Percentiles rank a stretch among this genome's conserved stretches.
phyloP scores from a whole-genome alignment of 2,797 vertebrate genomes.

The Bradypodion ventrale region DNA sequence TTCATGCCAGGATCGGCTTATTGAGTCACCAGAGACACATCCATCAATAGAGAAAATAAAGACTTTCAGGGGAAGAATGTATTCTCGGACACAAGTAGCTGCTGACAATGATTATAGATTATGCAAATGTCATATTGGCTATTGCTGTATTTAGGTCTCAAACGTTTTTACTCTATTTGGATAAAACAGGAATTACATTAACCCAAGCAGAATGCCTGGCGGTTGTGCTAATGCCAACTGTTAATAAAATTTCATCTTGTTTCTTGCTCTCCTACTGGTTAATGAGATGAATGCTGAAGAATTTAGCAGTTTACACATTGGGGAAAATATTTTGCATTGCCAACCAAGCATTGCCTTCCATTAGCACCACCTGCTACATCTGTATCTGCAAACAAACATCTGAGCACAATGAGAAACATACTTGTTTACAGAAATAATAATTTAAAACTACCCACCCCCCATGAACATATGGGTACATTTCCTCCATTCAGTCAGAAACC shows the following conservation, averaged over 20 bases:
- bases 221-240: conserved; percentile 20
- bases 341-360: not conserved
- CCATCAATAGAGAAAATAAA: too few relatives aligned
- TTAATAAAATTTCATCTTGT: conserved; percentile 20
- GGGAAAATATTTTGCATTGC: conserved; percentile 30
- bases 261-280: conserved; percentile 25
- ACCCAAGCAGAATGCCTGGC: not conserved
- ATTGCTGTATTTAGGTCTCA: not conserved
- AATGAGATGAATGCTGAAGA: conserved; percentile 13
- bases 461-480: not conserved
- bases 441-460: not conserved
- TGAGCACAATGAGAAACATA: not conserved
- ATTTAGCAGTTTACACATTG: conserved; percentile 31
- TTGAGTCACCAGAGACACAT: too few relatives aligned
- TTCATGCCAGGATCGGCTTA: too few relatives aligned
- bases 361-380: not conserved
- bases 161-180: not conserved
- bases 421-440: conserved; percentile 25
- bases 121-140: not conserved
- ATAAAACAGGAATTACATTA: conserved; percentile 4
- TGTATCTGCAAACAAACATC: conserved; percentile 13
- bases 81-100: too few relatives aligned
- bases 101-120: conserved; percentile 1
- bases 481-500: not conserved
- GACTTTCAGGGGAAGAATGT: too few relatives aligned